phyloP scores from a whole-genome alignment of 1,140 invertebrate species.

The Xylocopa sonorina region DNA sequence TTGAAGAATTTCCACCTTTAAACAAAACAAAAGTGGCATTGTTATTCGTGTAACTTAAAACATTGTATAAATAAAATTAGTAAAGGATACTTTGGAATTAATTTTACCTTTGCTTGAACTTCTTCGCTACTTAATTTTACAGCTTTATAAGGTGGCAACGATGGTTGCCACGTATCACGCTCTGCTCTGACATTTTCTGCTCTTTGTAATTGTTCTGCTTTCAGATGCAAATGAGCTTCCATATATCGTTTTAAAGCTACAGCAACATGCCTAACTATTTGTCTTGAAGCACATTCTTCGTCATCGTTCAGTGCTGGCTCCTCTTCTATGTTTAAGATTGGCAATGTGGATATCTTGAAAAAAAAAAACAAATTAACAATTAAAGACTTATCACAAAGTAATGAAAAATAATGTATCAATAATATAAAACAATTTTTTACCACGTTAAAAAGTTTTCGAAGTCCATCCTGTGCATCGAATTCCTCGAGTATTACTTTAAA shows the following conservation, averaged over 20 bases:
- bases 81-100: too few species aligned
- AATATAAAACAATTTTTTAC: constrained; percentile 80
- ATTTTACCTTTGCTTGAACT: constrained; percentile 87
- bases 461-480: constrained; percentile 95
- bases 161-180: constrained; percentile 77
- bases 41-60: neutral
- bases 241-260: constrained; percentile 95
- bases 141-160: constrained; percentile 86
- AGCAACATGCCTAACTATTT: constrained; percentile 96
- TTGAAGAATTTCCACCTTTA: constrained; percentile 88
- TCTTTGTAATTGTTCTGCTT: constrained; percentile 90
- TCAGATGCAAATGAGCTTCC: constrained; percentile 94
- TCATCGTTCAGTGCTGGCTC: constrained; percentile 91
- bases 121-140: constrained; percentile 88
- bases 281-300: constrained; percentile 95
- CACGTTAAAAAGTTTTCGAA: constrained; percentile 96
- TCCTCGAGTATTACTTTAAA: constrained; percentile 95
- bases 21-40: neutral
- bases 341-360: constrained; percentile 90
- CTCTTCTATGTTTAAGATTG: constrained; percentile 88
- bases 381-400: neutral
- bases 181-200: constrained; percentile 81
- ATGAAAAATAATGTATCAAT: neutral
- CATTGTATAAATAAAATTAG: neutral
- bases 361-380: neutral